Base-by-base conservation (phyloP, 2,888 invertebrate genomes). In the Polyommatus iphigenia region DNA sequence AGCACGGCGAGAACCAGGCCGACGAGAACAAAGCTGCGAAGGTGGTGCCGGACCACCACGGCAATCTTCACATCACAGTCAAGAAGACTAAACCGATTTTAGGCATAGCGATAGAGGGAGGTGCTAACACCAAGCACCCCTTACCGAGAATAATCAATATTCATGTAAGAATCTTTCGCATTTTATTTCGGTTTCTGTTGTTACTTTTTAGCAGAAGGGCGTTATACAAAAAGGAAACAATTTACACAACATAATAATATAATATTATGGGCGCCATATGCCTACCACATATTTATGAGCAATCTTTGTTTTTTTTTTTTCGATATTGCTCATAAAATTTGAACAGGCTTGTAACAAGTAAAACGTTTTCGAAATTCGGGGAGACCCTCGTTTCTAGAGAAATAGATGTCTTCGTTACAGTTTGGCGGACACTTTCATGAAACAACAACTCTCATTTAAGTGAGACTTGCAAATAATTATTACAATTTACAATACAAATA, bases 41-140 rank as follows among this genome's bases (percentile, higher is more conserved):
- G 84, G 97, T 98, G 83, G 96, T 97, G 85, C 95, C 97, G 85
- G 98, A 98, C 92, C 96, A 97, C 91, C 97, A 97, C 91, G 98
- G 98, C 83, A 98, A 98, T 92, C 95, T 98, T 85, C 95, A 97
- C 89, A 97, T 98, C 85, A 97, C 97, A 83, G 98, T 99, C 83
- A 97, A 97, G 92, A 99, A 99, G 94, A 97, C 97, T 78, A 98
- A 98, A 92, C 98, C 98, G 76, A 98, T 98, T 86, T 95, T 99
- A 85, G 99, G 99, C 83, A 98, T 99, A 87, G 99, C 99, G 81
- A 99, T 99, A 86, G 99, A 99, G 94, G 99, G 99, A 80, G 99
- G 99, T 81, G 98, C 98, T 85, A 98, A 99, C 91, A 99, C 99
- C 73, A 97, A 97, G 87, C 99, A 99, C 92, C 98, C 98, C 78